These are phyloP conservation scores for Ridgeia piscesae DNA, from an alignment of 1,140 invertebrate species.

Conservation along the genomic window DNA sequence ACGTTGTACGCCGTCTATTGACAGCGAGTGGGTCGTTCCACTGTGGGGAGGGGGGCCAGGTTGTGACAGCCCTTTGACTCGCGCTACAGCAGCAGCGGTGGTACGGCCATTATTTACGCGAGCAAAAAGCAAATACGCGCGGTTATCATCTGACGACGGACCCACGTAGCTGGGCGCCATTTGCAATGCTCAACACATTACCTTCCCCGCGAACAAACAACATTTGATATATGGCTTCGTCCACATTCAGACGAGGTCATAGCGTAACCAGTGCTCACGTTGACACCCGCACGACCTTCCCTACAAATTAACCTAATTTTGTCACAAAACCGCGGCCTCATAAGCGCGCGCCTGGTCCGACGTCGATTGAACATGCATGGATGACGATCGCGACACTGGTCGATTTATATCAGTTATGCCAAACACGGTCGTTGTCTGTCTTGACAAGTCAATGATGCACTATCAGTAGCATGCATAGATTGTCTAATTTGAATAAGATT, in stretches of 20 bases:
- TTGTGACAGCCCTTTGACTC: not conserved
- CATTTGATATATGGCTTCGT: not conserved
- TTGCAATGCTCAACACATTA: not conserved
- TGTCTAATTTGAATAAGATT: not conserved
- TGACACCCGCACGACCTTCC: not conserved
- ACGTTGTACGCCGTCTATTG: not conserved
- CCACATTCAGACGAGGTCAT: not conserved
- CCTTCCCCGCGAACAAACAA: not conserved
- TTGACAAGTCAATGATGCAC: not conserved
- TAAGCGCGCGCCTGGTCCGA: not conserved
- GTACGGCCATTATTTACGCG: not conserved
- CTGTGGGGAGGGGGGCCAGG: not conserved
- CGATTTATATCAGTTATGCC: not conserved
- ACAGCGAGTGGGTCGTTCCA: not conserved
- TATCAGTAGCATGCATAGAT: not conserved
- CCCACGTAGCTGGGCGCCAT: not conserved
- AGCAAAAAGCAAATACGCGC: not conserved
- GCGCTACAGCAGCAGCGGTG: not conserved
- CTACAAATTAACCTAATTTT: conserved; percentile 6
- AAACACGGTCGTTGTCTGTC: not conserved
- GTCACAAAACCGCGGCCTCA: not conserved
- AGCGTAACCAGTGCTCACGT: not conserved
- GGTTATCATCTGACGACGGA: not conserved
- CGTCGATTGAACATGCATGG: not conserved
- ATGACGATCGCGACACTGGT: not conserved